Evolutionary conservation across 1,140 invertebrate species (phyloP).

Genomic region (Lysiphlebus fabarum): DNA sequence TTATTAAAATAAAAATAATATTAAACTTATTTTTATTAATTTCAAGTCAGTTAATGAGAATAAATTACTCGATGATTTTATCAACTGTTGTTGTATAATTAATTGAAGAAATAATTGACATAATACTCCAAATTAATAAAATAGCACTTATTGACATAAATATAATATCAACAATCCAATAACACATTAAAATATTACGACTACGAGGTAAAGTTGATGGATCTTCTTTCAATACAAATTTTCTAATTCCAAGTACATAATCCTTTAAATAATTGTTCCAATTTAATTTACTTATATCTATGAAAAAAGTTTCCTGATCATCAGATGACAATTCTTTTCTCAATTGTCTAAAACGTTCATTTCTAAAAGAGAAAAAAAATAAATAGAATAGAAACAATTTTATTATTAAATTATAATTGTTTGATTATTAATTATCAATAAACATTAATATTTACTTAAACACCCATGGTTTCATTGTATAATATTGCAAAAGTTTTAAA

Average conservation of each 20-base stretch:
- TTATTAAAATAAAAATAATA: no score
- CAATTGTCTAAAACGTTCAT: slow-evolving; percentile 67
- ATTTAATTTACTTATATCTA: slow-evolving; percentile 59
- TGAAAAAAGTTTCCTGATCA: slow-evolving; percentile 61
- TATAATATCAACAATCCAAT: slow-evolving; percentile 40
- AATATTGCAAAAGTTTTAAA: slow-evolving; percentile 73
- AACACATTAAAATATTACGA: slow-evolving; percentile 50
- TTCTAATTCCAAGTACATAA: slow-evolving; percentile 71
- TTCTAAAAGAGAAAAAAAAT: slow-evolving; percentile 43
- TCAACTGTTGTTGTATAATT: not conserved
- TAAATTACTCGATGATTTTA: slow-evolving; percentile 7
- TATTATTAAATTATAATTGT: not conserved
- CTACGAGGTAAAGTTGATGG: slow-evolving; percentile 71
- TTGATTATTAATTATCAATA: slow-evolving; percentile 2
- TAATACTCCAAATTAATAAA: no score
- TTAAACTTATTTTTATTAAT: no score
- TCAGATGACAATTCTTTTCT: slow-evolving; percentile 58
- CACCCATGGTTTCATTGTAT: slow-evolving; percentile 80
- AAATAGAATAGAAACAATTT: not conserved
- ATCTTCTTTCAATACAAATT: slow-evolving; percentile 74
- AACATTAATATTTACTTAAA: slow-evolving; percentile 59
- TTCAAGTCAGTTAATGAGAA: no score
- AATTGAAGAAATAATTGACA: no score
- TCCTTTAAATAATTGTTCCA: slow-evolving; percentile 68
- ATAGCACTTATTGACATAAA: slow-evolving; percentile 15